These are phyloP conservation scores for Clistopyga incitator DNA, from an alignment of 2,888 invertebrate species.

Conservation along the genomic window DNA sequence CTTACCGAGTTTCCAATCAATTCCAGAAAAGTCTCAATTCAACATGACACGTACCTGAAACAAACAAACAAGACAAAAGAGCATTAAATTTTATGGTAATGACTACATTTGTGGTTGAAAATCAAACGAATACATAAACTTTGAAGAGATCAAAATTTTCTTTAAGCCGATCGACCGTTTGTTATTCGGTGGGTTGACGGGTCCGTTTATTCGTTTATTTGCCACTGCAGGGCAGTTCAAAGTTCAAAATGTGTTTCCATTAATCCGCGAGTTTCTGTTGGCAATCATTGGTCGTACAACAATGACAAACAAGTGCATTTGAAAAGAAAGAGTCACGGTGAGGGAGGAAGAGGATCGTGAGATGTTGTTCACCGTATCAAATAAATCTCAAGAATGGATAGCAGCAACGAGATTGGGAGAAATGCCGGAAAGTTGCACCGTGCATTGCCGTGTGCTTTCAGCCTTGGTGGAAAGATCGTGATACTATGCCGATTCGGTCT, in stretches of 20 bases:
- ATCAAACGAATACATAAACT: not conserved
- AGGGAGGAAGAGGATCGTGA: slow-evolving; percentile 4
- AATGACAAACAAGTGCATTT: slow-evolving; percentile 42
- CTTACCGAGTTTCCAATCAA: slow-evolving; percentile 35
- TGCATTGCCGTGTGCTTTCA: slow-evolving; percentile 8
- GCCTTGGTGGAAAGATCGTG: slow-evolving; percentile 25
- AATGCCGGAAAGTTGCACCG: slow-evolving; percentile 24
- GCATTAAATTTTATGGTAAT: not conserved
- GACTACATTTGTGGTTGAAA: not conserved
- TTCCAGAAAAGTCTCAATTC: not conserved
- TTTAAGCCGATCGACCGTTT: not conserved
- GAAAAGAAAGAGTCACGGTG: slow-evolving; percentile 21
- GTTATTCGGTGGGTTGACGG: too few relatives aligned
- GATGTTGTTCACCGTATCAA: slow-evolving; percentile 27
- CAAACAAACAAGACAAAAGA: not conserved
- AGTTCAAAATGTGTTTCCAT: not conserved
- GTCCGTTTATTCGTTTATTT: too few relatives aligned
- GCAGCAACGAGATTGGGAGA: slow-evolving; percentile 2
- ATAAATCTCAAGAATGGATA: slow-evolving; percentile 46
- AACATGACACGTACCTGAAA: slow-evolving; percentile 45
- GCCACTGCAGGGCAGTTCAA: not conserved
- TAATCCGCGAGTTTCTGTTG: not conserved
- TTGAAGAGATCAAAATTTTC: too few relatives aligned
- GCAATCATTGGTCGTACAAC: not conserved
- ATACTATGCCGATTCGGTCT: slow-evolving; percentile 35